phyloP scores from a whole-genome alignment of 2,888 invertebrate species.

The Drosophila anomelani region DNA sequence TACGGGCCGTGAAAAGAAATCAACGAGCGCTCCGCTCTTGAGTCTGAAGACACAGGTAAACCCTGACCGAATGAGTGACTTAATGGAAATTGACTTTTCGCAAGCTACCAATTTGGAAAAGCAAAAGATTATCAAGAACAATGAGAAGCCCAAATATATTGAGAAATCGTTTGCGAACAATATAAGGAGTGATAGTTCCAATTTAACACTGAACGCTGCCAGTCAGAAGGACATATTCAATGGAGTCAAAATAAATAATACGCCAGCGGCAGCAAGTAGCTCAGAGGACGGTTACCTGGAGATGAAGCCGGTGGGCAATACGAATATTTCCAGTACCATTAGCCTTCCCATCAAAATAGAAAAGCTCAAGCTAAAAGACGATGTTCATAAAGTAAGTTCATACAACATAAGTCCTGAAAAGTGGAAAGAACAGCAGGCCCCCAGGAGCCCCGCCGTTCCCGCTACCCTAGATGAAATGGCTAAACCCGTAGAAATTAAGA shows the following conservation, averaged over 20 bases:
- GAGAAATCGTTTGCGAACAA: slow-evolving; percentile 28
- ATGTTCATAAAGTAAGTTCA: slow-evolving; percentile 12
- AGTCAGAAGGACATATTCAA: slow-evolving; percentile 48
- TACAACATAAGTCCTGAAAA: slow-evolving; percentile 21
- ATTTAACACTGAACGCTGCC: slow-evolving; percentile 32
- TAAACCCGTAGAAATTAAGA: slow-evolving; percentile 1
- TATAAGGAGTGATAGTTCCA: slow-evolving; percentile 28
- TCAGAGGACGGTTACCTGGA: slow-evolving; percentile 86
- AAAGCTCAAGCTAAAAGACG: slow-evolving; percentile 44
- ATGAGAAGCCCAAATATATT: slow-evolving; percentile 36
- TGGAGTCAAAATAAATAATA: slow-evolving; percentile 22
- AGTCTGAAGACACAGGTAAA: slow-evolving; percentile 85
- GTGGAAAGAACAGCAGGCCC: slow-evolving; percentile 1
- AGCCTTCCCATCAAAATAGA: slow-evolving; percentile 53
- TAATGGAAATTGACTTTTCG: slow-evolving; percentile 93
- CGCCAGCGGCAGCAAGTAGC: neutral
- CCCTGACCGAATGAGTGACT: slow-evolving; percentile 89
- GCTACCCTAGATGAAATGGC: slow-evolving; percentile 11
- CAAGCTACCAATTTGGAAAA: slow-evolving; percentile 72
- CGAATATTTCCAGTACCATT: slow-evolving; percentile 21
- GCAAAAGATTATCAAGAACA: slow-evolving; percentile 45
- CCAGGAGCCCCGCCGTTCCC: neutral
- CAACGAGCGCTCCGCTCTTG: slow-evolving; percentile 89
- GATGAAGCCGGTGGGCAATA: slow-evolving; percentile 86
- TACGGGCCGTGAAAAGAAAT: slow-evolving; percentile 85